Evolutionary conservation across 1,140 invertebrate genomes (phyloP).

Genomic region (Meloidogyne hapla): DNA sequence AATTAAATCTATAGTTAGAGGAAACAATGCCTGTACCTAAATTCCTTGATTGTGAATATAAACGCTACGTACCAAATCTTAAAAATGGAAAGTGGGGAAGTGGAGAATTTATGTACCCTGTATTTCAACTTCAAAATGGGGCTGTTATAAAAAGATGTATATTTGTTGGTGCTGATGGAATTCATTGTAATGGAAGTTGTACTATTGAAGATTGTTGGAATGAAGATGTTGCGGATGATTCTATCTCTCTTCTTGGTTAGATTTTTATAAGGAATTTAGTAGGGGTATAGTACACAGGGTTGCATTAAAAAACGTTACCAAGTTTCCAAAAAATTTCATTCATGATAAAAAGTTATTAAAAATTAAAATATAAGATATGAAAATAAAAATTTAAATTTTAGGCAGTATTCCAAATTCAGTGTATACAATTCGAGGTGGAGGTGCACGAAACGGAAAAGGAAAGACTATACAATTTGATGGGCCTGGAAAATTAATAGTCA

Average conservation of each 20-base stretch:
- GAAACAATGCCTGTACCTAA: background rate
- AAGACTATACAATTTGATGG: slow-evolving; percentile 16
- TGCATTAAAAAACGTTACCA: too few species aligned
- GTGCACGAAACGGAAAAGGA: slow-evolving; percentile 17
- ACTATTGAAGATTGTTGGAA: slow-evolving; percentile 29
- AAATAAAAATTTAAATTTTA: too few species aligned
- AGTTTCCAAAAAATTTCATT: too few species aligned
- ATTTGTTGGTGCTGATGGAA: slow-evolving; percentile 1
- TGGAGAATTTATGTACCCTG: slow-evolving; percentile 15
- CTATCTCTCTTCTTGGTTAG: slow-evolving; percentile 15
- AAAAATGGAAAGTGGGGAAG: slow-evolving; percentile 18
- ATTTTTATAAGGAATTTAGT: background rate
- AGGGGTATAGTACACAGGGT: too few species aligned
- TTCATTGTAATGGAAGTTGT: slow-evolving; percentile 24
- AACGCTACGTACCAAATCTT: slow-evolving; percentile 3
- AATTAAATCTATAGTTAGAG: too few species aligned
- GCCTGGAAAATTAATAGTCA: background rate
- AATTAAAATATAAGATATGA: too few species aligned
- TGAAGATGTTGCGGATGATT: slow-evolving; percentile 26
- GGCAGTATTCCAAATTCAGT: background rate
- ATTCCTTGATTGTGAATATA: background rate
- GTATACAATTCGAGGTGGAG: background rate
- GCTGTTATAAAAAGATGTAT: slow-evolving; percentile 20
- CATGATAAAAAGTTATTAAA: too few species aligned
- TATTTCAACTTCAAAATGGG: slow-evolving; percentile 12